Evolutionary conservation across 2,113 vertebrate genomes (phyloP), one percentile per base, ranked within the genome.

Genomic region (Spizaetus ornatus): DNA sequence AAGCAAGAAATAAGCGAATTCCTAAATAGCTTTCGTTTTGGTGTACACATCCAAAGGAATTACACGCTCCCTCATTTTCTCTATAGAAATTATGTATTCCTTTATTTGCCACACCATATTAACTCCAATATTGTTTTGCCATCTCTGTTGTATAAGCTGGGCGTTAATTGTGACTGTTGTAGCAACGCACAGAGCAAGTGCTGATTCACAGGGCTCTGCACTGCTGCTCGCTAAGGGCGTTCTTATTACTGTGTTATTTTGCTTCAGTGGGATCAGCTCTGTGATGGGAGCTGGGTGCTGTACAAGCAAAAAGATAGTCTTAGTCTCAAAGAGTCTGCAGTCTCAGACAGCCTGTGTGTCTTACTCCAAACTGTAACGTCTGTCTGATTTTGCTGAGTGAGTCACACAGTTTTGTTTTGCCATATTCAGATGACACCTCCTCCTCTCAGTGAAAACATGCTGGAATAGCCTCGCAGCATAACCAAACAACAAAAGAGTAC

Each of bases 401-500:
- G 79, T 95, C 95, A 72, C 72, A 34, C 38, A 11, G 92, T 78
- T 96, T 93, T 97, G 95, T 96, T 96, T 96, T 96, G 90, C 92
- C 82, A 34, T 95, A 18, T 96, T 96, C 92, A 93, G 94, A 78
- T 92, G 93, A 95, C 96, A 95, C 89, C 96, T 97, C 93, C 86
- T 95, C 70, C 95, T 96, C 90, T 82, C 19, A 43, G 92, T n/a
- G 91, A 73, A 97, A 97, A 93, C 93, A 96, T 0, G 71, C 88
- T 85, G 95, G 93, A 89, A 82, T 61, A 92, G 88, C 96, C 93
- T 93, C 13, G 23, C 90, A 86, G 91, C 83, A 61, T 10, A 94
- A 86, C 79, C 94, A 85, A 71, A 76, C 82, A 93, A 97, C 94
- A 97, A 95, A 97, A 71, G 95, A 9, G 86, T 19, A 7, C 67